A percentile compares a stretch with the other conserved stretches of the same genome.
Conservation (phyloP, 2,113 vertebrate species). For the Ictalurus furcatus region DNA sequence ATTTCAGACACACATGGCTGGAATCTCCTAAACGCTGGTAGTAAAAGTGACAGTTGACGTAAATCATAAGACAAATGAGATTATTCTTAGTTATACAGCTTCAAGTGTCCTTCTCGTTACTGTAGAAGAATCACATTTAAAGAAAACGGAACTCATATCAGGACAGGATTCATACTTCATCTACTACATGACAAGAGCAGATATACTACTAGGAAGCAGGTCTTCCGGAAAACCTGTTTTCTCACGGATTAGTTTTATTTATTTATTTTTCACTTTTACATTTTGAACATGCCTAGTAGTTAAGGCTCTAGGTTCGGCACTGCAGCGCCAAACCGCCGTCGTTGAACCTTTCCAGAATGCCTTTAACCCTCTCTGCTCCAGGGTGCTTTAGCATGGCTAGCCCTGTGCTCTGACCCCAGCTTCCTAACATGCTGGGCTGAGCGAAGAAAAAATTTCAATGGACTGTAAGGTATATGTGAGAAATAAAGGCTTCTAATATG, state of each 20-base stretch:
- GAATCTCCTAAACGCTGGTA: neutral
- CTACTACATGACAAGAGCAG: neutral
- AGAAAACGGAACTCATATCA: neutral
- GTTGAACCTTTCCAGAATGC: neutral
- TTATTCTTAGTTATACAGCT: neutral
- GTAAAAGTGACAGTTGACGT: neutral
- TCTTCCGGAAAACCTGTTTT: neutral
- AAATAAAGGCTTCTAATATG: neutral
- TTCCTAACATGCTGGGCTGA: neutral
- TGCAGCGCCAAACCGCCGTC: neutral
- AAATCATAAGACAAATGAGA: neutral
- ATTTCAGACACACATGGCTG: neutral
- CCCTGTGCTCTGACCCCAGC: neutral
- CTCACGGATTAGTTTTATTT: neutral
- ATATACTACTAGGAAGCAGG: neutral
- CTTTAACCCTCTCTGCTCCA: neutral
- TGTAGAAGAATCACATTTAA: neutral
- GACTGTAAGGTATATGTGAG: neutral
- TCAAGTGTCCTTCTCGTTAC: neutral
- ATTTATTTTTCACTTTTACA: neutral
- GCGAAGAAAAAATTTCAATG: neutral
- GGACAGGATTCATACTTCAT: neutral
- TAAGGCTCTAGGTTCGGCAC: neutral
- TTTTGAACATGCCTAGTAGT: neutral
- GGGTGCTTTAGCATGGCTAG: neutral